Evolutionary conservation across 2,888 invertebrate species (phyloP).

Genomic region (Trissoscelio sp.): DNA sequence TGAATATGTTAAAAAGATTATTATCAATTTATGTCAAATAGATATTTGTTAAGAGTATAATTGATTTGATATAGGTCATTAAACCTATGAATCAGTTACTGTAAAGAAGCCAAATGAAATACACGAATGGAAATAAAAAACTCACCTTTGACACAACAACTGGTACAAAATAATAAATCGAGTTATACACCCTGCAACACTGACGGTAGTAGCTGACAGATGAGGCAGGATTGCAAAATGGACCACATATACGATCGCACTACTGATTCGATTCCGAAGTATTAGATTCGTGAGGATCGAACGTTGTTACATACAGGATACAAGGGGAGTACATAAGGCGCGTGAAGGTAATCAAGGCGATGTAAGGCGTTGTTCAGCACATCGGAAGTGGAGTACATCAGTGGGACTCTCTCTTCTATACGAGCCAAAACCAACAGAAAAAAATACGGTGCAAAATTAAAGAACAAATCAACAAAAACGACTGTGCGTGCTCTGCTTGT

Average conservation of each 20-base stretch:
- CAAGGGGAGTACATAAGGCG: constrained; percentile 77
- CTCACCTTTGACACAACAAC: constrained; percentile 80
- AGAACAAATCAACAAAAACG: constrained; percentile 72
- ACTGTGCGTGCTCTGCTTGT: constrained; percentile 69
- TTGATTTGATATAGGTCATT: too few species aligned
- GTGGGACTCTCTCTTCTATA: constrained; percentile 83
- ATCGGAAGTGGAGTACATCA: constrained; percentile 82
- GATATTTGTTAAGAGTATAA: too few species aligned
- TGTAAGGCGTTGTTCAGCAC: constrained; percentile 83
- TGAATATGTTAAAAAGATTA: too few species aligned
- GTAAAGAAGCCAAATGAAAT: constrained; percentile 34
- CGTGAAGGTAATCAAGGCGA: constrained; percentile 80
- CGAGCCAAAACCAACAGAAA: constrained; percentile 70
- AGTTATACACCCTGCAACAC: constrained; percentile 74
- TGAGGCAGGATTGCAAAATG: constrained; percentile 71
- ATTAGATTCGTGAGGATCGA: constrained; percentile 76
- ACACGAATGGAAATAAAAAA: constrained; percentile 68
- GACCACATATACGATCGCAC: constrained; percentile 66
- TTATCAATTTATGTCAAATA: too few species aligned
- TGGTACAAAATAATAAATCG: constrained; percentile 79
- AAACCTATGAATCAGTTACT: too few species aligned
- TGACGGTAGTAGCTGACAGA: constrained; percentile 70
- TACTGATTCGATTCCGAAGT: constrained; percentile 71
- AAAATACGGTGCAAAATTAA: constrained; percentile 75
- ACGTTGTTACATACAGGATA: constrained; percentile 77